Evolutionary conservation across 2,113 vertebrate genomes (phyloP).

Genomic region (Proterorhinus semilunaris): DNA sequence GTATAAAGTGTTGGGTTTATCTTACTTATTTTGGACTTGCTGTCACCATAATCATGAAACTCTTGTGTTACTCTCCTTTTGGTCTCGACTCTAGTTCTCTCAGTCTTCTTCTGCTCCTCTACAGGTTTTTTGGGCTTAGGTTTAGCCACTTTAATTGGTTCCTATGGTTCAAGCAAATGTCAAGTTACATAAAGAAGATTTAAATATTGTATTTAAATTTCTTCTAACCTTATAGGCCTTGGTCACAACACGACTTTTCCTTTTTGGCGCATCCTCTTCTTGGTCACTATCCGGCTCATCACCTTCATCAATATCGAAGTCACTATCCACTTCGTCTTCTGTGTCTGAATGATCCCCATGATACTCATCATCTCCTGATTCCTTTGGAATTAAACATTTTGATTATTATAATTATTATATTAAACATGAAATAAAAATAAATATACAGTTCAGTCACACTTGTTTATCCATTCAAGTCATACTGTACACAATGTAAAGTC

Average conservation of each 20-base stretch:
- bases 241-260: slow-evolving; percentile 87
- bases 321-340: slow-evolving; percentile 95
- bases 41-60: slow-evolving; percentile 83
- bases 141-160: slow-evolving; percentile 86
- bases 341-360: slow-evolving; percentile 92
- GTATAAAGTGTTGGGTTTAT: background rate
- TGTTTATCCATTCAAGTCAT: no score
- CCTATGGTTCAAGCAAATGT: slow-evolving; percentile 65
- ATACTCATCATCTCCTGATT: slow-evolving; percentile 94
- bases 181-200: background rate
- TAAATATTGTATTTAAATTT: background rate
- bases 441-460: no score
- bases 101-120: slow-evolving; percentile 71
- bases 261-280: slow-evolving; percentile 86
- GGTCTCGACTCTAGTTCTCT: slow-evolving; percentile 81
- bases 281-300: slow-evolving; percentile 92
- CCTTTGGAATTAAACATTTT: slow-evolving; percentile 66
- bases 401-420: no score
- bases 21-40: slow-evolving; percentile 69
- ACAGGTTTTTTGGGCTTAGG: slow-evolving; percentile 83
- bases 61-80: slow-evolving; percentile 78
- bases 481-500: no score
- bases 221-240: slow-evolving; percentile 87
- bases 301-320: slow-evolving; percentile 96
- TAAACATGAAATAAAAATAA: no score